A percentile compares a stretch with the other conserved stretches of the same genome.
phyloP scores from a whole-genome alignment of 2,888 invertebrate genomes.

The Dorcus parallelipipedus region DNA sequence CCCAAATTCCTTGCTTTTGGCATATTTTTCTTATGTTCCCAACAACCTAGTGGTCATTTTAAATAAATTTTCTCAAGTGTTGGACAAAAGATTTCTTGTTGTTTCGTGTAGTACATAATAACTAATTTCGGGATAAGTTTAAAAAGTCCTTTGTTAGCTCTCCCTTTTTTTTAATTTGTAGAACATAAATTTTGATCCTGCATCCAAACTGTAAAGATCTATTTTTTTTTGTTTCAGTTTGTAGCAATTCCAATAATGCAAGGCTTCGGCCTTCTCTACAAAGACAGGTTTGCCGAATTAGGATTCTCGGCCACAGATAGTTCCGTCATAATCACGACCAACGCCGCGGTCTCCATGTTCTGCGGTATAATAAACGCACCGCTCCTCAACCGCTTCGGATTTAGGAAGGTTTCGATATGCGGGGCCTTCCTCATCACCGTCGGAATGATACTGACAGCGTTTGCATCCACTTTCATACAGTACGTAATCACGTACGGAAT shows the following conservation, averaged over 20 bases:
- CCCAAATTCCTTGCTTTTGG: too few species aligned
- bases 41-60: not conserved
- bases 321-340: conserved; percentile 62
- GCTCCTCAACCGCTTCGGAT: conserved; percentile 59
- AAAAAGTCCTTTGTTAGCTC: not conserved
- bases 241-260: conserved; percentile 51
- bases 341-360: conserved; percentile 66
- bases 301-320: conserved; percentile 60
- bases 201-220: conserved; percentile 1
- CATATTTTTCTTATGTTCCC: too few species aligned
- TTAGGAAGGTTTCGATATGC: conserved; percentile 60
- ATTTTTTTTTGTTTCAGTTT: conserved; percentile 31
- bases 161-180: not conserved
- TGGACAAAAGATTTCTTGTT: too few species aligned
- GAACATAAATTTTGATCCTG: not conserved
- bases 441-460: conserved; percentile 60
- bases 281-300: conserved; percentile 58
- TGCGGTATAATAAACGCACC: conserved; percentile 65
- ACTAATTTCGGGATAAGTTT: too few species aligned
- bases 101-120: too few species aligned
- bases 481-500: conserved; percentile 66
- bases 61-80: too few species aligned
- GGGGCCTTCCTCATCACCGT: conserved; percentile 55
- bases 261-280: conserved; percentile 65
- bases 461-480: conserved; percentile 54